Evolutionary conservation across 2,888 invertebrate species (phyloP).

Genomic region (Chrysolina americana): DNA sequence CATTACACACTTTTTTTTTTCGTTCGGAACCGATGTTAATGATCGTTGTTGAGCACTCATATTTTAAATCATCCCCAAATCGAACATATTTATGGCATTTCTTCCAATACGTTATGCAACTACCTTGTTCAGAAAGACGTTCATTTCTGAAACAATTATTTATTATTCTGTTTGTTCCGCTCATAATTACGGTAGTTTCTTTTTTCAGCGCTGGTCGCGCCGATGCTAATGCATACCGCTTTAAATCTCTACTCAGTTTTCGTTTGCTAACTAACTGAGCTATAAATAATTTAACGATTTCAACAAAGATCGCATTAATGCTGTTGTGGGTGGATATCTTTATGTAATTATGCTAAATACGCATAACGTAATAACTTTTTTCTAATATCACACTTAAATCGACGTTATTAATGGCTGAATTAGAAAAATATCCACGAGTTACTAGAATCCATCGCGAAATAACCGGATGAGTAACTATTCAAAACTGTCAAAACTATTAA

Average conservation of each 20-base stretch:
- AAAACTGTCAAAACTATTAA: too few species aligned
- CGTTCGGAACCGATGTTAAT: conserved; percentile 53
- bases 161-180: conserved; percentile 50
- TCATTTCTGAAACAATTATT: conserved; percentile 47
- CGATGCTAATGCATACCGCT: conserved; percentile 10
- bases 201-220: conserved; percentile 31
- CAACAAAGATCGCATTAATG: conserved; percentile 23
- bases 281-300: conserved; percentile 37
- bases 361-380: not conserved
- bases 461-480: too few species aligned
- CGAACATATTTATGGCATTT: conserved; percentile 49
- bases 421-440: too few species aligned
- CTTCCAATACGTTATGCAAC: conserved; percentile 32
- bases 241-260: conserved; percentile 33
- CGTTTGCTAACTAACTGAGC: conserved; percentile 33
- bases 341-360: conserved; percentile 27
- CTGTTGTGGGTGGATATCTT: conserved; percentile 34
- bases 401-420: too few species aligned
- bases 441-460: too few species aligned
- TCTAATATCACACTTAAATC: too few species aligned
- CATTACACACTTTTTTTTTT: conserved; percentile 30
- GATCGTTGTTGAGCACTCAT: conserved; percentile 55
- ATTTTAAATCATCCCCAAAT: conserved; percentile 58
- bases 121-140: conserved; percentile 40
- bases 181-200: conserved; percentile 43